Evolutionary conservation across 1,140 invertebrate genomes (phyloP), one percentile per base, ranked within the genome.

Genomic region (Polypedilum vanderplanki): DNA sequence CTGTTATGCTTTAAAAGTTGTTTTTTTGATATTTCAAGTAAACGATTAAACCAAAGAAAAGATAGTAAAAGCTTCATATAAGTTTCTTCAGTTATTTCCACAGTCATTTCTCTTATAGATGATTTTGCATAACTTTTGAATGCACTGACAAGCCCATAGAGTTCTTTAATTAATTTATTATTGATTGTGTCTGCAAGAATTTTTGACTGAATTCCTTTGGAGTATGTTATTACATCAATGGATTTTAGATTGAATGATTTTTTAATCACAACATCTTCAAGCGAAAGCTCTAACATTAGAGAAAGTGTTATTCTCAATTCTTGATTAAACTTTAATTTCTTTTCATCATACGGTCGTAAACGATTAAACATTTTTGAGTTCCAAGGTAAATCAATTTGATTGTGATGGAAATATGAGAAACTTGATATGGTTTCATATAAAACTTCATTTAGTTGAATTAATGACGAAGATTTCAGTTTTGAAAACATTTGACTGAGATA

Each of bases 11-110:
- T 75, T 5, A 82, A 76, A 7, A 82, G 24, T 15, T 79, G 77
- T 15, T 78, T 74, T 18, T 79, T 77, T 0, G 80, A 74, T 3
- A 77, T 77, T 1, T 17, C 12, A 24, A 81, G 17, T 8, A 82
- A 41, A 0, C 81, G 79, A 77, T 82, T 82, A 20, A 79, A 79
- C 80, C 81, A 83, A 22, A 78, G 41, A 33, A 78, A 76, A 1
- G 78, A 77, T 7, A 78, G 79, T 0, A 79, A 17, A 15, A 82
- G 67, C 0, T 77, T 15, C 0, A 74, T 75, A 75, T 78, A 81
- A 12, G 75, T 65, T 7, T 67, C 7, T 17, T 80, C 40, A 12
- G 5, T 20, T 18, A 18, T 22, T 40, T 46, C 10, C 7, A 57
- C 10, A 46, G 24, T 22, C 17, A n/a, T 4, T 12, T 41, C 2